Evolutionary conservation across 2,888 invertebrate species (phyloP).

Genomic region (Cryptus armator): DNA sequence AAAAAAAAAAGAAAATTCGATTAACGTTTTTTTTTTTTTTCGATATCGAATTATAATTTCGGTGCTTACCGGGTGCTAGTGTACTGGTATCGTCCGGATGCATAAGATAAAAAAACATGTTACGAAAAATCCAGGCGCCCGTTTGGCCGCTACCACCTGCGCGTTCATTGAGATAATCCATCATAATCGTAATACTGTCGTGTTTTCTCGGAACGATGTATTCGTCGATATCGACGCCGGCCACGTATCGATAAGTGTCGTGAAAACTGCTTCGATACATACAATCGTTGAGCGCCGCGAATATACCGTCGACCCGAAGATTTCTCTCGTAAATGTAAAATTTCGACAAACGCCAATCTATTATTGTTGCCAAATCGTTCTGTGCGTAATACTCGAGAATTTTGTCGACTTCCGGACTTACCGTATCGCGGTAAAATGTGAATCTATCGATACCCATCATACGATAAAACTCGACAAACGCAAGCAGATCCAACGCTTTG

Average conservation of each 20-base stretch:
- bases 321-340: constrained; percentile 80
- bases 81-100: constrained; percentile 84
- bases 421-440: constrained; percentile 85
- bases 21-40: too few relatives aligned
- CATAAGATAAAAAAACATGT: constrained; percentile 86
- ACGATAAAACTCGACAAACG: constrained; percentile 86
- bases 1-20: too few relatives aligned
- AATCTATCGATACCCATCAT: constrained; percentile 85
- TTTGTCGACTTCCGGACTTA: constrained; percentile 80
- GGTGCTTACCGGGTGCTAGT: constrained; percentile 78
- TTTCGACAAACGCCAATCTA: constrained; percentile 84
- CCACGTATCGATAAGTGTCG: constrained; percentile 76
- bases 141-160: constrained; percentile 65
- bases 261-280: constrained; percentile 79
- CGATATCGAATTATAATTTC: constrained; percentile 65
- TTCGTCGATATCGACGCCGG: constrained; percentile 81
- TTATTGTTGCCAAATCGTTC: constrained; percentile 80
- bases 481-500: constrained; percentile 84
- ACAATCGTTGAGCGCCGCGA: constrained; percentile 82
- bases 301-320: constrained; percentile 83
- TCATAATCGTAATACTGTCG: constrained; percentile 77
- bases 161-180: constrained; percentile 74
- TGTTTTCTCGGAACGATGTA: constrained; percentile 79
- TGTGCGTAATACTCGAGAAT: constrained; percentile 83
- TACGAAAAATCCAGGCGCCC: constrained; percentile 85